phyloP scores from a whole-genome alignment of 2,113 vertebrate genomes.

The Clarias macrocephalus region DNA sequence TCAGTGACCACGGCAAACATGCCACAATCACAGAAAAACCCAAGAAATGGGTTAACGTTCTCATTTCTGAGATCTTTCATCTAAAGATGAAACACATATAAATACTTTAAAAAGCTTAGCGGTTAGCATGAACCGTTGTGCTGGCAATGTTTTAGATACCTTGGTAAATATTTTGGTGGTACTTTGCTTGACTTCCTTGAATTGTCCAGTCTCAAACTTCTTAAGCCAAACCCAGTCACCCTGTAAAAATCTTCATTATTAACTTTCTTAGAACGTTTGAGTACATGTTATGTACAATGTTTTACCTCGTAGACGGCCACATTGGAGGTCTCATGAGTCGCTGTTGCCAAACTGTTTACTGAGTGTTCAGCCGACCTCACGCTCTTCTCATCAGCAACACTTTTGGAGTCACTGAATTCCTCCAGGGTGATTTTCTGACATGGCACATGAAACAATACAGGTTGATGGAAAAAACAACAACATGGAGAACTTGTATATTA shows the following conservation, averaged over 20 bases:
- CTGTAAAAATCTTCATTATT: constrained; percentile 61
- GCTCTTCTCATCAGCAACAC: constrained; percentile 67
- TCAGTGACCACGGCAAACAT: constrained; percentile 86
- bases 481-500: no score
- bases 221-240: constrained; percentile 92
- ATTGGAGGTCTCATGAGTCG: constrained; percentile 75
- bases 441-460: constrained; percentile 25
- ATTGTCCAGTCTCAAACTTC: constrained; percentile 74
- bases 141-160: constrained; percentile 63
- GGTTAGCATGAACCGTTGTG: background rate
- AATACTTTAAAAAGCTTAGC: background rate
- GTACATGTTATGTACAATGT: background rate
- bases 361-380: constrained; percentile 72
- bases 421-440: constrained; percentile 81
- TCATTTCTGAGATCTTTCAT: constrained; percentile 90
- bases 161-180: constrained; percentile 83
- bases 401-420: constrained; percentile 77
- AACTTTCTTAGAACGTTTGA: background rate
- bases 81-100: constrained; percentile 61
- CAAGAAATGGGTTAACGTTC: constrained; percentile 88
- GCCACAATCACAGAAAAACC: constrained; percentile 82
- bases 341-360: constrained; percentile 71
- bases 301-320: constrained; percentile 83
- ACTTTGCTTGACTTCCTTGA: constrained; percentile 76
- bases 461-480: background rate